Evolutionary conservation across 92 coral and sea anemone species (phyloP).

Genomic region (Virgularia gustaviana): DNA sequence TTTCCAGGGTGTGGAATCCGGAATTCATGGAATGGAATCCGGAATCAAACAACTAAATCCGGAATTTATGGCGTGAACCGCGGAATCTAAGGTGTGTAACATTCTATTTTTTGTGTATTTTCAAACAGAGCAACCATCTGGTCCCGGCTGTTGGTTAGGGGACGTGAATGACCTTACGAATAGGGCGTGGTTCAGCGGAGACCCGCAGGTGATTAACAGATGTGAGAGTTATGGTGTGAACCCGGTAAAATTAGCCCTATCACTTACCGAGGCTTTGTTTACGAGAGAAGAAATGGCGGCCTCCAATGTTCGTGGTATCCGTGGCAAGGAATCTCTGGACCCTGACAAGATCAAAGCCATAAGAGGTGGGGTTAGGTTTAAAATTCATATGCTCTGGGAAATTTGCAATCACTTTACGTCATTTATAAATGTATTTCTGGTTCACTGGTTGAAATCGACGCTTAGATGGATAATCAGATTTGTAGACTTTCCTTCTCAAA

Average conservation of each 20-base stretch:
- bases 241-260: conserved; percentile 86
- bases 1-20: too few species aligned
- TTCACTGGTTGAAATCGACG: too few species aligned
- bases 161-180: conserved; percentile 59
- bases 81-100: too few species aligned
- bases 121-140: conserved; percentile 38
- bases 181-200: conserved; percentile 90
- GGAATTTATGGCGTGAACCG: too few species aligned
- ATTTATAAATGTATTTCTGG: too few species aligned
- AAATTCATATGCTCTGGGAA: too few species aligned
- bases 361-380: conserved; percentile 53
- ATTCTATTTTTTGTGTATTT: too few species aligned
- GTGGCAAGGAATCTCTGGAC: conserved; percentile 83
- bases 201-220: conserved; percentile 67
- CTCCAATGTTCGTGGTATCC: conserved; percentile 87
- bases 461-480: too few species aligned
- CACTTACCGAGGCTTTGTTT: conserved; percentile 78
- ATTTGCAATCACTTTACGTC: too few species aligned
- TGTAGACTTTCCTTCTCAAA: too few species aligned
- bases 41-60: too few species aligned
- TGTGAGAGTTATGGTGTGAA: conserved; percentile 85
- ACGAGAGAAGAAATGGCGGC: conserved; percentile 95
- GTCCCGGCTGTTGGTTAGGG: conserved; percentile 87
- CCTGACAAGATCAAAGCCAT: conserved; percentile 91
- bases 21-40: too few species aligned